phyloP scores from a whole-genome alignment of 2,888 invertebrate genomes.

The Pyralis farinalis region DNA sequence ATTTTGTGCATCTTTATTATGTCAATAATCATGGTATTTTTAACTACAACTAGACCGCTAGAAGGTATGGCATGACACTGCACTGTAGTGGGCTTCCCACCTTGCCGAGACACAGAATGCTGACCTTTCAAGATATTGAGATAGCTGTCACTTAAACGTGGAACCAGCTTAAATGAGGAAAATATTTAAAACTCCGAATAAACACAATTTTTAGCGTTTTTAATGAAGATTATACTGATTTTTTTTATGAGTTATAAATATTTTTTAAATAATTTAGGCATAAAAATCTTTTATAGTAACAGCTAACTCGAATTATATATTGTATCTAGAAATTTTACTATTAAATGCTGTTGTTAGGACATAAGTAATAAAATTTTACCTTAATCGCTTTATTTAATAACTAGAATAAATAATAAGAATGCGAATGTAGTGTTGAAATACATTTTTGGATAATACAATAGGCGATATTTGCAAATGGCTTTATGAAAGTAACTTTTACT shows the following conservation, averaged over 20 bases:
- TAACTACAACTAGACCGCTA: background rate
- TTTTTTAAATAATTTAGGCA: background rate
- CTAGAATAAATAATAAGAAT: conserved; percentile 50
- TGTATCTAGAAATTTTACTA: conserved; percentile 37
- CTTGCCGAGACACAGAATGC: conserved; percentile 43
- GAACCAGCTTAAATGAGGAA: too few relatives aligned
- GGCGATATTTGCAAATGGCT: background rate
- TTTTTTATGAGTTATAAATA: background rate
- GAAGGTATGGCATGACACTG: conserved; percentile 37
- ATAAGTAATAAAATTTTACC: conserved; percentile 33
- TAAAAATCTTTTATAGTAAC: conserved; percentile 21
- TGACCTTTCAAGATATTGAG: conserved; percentile 25
- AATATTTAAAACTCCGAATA: background rate
- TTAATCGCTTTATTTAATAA: conserved; percentile 60
- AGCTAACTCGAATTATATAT: conserved; percentile 33
- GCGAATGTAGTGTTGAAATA: conserved; percentile 58
- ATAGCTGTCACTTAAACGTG: conserved; percentile 29
- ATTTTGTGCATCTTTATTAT: too few relatives aligned
- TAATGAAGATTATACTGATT: background rate
- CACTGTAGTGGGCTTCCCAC: conserved; percentile 42
- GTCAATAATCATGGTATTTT: conserved; percentile 13
- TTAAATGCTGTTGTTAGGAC: conserved; percentile 35
- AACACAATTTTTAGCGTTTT: background rate
- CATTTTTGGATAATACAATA: conserved; percentile 26
- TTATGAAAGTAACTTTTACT: conserved; percentile 11